These are phyloP conservation scores for Geotrupes spiniger DNA, from an alignment of 2,888 invertebrate species.

Conservation along the genomic window DNA sequence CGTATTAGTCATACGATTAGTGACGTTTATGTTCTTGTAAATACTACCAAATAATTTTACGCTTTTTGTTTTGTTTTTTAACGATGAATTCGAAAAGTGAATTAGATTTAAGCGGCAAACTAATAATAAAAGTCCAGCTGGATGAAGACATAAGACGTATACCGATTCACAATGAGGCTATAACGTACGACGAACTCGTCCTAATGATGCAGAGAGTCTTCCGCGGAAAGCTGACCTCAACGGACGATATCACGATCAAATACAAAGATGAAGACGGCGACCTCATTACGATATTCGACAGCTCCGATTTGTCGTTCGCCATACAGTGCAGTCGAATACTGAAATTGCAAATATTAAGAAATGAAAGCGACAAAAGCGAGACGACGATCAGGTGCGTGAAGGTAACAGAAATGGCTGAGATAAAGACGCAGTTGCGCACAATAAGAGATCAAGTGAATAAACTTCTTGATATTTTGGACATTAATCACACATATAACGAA, in stretches of 20 bases:
- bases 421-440: constrained; percentile 48
- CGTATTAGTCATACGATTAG: too few relatives aligned
- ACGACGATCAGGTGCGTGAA: constrained; percentile 31
- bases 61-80: too few relatives aligned
- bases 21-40: too few relatives aligned
- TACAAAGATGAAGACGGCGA: constrained; percentile 74
- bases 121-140: constrained; percentile 58
- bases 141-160: constrained; percentile 67
- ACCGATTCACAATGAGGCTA: constrained; percentile 70
- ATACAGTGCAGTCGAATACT: constrained; percentile 65
- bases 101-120: constrained; percentile 54
- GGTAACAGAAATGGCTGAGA: constrained; percentile 49
- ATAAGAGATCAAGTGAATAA: constrained; percentile 61
- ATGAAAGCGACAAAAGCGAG: constrained; percentile 35
- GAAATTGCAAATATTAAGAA: constrained; percentile 60
- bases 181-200: constrained; percentile 66
- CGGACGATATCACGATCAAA: constrained; percentile 67
- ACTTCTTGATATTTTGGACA: constrained; percentile 57
- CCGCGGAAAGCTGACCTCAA: constrained; percentile 59
- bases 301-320: constrained; percentile 67
- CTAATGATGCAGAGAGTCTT: constrained; percentile 73
- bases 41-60: too few relatives aligned
- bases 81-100: constrained; percentile 46
- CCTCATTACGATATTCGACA: constrained; percentile 68
- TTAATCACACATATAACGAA: constrained; percentile 13